Conservation (phyloP, 2,113 vertebrate species). For the Coreoperca whiteheadi region DNA sequence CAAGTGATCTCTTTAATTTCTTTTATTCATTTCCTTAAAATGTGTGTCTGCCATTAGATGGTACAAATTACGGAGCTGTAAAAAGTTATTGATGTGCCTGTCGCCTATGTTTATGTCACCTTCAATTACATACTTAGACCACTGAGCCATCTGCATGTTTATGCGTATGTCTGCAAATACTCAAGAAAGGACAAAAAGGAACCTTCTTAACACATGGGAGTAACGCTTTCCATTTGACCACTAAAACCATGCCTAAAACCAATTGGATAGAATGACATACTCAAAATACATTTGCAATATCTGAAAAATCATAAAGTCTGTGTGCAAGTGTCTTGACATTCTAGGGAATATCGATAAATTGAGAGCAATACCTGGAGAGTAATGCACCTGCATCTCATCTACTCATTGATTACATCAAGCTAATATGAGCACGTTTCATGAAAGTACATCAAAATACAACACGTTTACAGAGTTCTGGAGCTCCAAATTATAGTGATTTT, state of each 20-base stretch:
- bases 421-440: too few relatives aligned
- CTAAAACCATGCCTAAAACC: not conserved
- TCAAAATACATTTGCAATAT: not conserved
- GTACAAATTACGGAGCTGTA: slow-evolving; percentile 44
- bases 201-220: not conserved
- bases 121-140: slow-evolving; percentile 68
- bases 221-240: not conserved
- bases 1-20: slow-evolving; percentile 49
- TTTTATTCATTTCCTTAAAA: too few relatives aligned
- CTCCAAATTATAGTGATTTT: too few relatives aligned
- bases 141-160: slow-evolving; percentile 42
- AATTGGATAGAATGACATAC: not conserved
- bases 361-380: too few relatives aligned
- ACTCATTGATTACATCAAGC: too few relatives aligned
- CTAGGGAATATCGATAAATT: too few relatives aligned
- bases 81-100: slow-evolving; percentile 48
- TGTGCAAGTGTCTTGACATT: too few relatives aligned
- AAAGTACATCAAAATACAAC: too few relatives aligned
- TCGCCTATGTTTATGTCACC: slow-evolving; percentile 56
- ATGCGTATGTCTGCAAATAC: slow-evolving; percentile 11
- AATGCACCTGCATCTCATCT: too few relatives aligned
- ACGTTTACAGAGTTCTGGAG: too few relatives aligned
- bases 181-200: not conserved
- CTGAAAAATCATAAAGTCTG: not conserved
- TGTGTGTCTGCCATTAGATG: slow-evolving; percentile 45